A percentile compares a stretch with the other conserved stretches of the same genome.
phyloP scores from a whole-genome alignment of 1,140 invertebrate genomes.

The Theocolax elegans region DNA sequence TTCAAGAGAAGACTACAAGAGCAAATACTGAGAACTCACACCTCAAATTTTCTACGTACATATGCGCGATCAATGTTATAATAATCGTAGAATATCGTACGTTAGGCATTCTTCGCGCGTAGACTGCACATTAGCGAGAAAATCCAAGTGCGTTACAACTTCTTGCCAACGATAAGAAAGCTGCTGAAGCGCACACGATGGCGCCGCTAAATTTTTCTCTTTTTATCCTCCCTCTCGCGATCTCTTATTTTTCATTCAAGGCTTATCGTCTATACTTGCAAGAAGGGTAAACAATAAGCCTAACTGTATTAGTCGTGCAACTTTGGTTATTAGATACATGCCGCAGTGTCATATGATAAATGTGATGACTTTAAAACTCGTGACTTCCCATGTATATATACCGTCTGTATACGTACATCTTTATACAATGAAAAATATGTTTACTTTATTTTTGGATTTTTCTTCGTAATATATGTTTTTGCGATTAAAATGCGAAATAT shows the following conservation, averaged over 20 bases:
- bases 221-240: background rate
- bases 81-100: too few species aligned
- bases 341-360: background rate
- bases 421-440: too few species aligned
- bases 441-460: too few species aligned
- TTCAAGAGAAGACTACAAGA: background rate
- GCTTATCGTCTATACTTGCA: background rate
- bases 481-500: too few species aligned
- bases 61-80: too few species aligned
- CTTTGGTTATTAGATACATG: background rate
- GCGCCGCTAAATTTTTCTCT: background rate
- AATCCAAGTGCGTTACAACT: too few species aligned
- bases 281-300: constrained; percentile 12
- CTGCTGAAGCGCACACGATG: constrained; percentile 21
- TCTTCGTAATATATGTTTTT: too few species aligned
- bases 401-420: too few species aligned
- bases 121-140: background rate
- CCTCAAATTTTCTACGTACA: background rate
- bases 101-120: background rate
- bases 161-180: constrained; percentile 28
- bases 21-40: background rate
- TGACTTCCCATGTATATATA: background rate
- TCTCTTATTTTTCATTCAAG: background rate
- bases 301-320: background rate
- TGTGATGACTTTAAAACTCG: background rate